Conservation (phyloP, 2,888 invertebrate species). For the Philonicus albiceps region DNA sequence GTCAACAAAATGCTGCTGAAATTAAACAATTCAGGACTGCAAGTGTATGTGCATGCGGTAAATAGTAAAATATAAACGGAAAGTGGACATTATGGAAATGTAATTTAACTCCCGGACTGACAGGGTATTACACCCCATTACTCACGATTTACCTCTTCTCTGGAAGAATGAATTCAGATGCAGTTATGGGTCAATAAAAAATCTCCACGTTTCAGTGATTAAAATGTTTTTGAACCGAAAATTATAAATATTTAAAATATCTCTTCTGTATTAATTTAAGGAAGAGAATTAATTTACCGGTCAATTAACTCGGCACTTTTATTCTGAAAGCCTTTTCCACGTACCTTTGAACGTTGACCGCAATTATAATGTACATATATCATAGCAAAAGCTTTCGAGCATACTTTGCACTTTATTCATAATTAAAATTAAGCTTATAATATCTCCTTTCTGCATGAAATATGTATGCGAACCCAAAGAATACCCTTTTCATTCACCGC, state of each 20-base stretch:
- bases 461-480: background rate
- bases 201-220: background rate
- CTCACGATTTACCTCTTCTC: background rate
- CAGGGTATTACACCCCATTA: background rate
- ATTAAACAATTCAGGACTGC: background rate
- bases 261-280: background rate
- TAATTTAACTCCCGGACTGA: background rate
- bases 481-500: background rate
- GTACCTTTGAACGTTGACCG: background rate
- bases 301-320: background rate
- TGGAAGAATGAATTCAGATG: background rate
- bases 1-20: background rate
- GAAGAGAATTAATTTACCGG: background rate
- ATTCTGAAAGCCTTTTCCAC: background rate
- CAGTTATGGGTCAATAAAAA: background rate
- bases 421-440: background rate
- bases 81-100: background rate
- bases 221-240: background rate
- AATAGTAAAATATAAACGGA: background rate
- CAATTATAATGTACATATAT: background rate
- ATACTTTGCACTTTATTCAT: background rate
- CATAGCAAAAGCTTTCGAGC: background rate
- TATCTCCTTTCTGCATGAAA: background rate
- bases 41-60: background rate
- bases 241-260: background rate